phyloP scores from a whole-genome alignment of 2,797 vertebrate species.

The Propithecus deckenii region DNA sequence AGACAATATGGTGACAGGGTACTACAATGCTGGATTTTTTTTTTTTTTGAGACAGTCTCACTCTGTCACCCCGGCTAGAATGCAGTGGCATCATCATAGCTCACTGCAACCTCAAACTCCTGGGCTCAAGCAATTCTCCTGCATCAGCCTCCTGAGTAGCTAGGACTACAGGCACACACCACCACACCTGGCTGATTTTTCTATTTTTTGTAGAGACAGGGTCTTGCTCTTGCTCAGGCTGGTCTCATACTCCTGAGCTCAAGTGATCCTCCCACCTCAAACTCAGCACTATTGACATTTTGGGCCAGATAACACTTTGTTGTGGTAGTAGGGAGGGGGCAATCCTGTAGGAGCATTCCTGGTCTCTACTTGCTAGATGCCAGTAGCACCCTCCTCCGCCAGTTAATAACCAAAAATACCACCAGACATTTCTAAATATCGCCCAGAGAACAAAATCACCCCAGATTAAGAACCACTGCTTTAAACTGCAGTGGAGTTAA shows the following conservation, averaged over 20 bases:
- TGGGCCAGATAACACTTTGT: neutral
- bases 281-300: neutral
- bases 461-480: neutral
- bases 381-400: neutral
- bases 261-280: neutral
- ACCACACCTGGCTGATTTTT: neutral
- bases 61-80: neutral
- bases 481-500: neutral
- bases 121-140: neutral
- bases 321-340: neutral
- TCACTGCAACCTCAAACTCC: neutral
- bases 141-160: neutral
- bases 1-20: neutral
- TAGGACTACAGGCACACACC: neutral
- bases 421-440: constrained; percentile 21
- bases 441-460: neutral
- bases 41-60: neutral
- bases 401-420: neutral
- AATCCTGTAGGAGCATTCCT: neutral
- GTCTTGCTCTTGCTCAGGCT: neutral
- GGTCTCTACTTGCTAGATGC: neutral
- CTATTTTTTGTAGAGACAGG: neutral
- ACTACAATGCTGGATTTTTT: neutral
- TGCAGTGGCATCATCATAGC: neutral
- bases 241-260: neutral